Percentiles rank a stretch among this genome's conserved stretches.
Conservation (phyloP, 2,113 vertebrate species). For the Porphyrio hochstetteri region DNA sequence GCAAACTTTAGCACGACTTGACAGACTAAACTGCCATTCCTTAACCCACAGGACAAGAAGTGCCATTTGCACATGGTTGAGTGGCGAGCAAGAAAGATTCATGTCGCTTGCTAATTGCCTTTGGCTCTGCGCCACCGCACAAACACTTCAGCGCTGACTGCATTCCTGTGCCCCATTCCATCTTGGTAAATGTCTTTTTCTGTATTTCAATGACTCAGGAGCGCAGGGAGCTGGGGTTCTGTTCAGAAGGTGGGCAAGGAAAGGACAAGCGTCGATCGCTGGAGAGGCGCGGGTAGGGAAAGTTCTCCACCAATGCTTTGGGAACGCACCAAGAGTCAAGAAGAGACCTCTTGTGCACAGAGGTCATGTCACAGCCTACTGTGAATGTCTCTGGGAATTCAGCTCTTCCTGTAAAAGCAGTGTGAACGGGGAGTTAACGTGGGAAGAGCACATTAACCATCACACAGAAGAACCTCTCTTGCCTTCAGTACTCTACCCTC, state of each 20-base stretch:
- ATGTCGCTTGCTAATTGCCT: slow-evolving; percentile 57
- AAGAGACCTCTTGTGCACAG: background rate
- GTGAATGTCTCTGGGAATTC: background rate
- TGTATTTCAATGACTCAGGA: slow-evolving; percentile 11
- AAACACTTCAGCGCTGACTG: background rate
- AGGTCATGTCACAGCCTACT: background rate
- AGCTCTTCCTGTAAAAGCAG: background rate
- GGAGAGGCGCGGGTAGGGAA: background rate
- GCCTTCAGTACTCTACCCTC: background rate
- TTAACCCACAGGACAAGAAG: slow-evolving; percentile 68
- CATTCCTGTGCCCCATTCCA: background rate
- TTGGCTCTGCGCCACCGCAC: slow-evolving; percentile 42
- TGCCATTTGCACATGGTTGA: slow-evolving; percentile 46
- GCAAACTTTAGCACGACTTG: slow-evolving; percentile 48
- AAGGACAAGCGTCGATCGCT: background rate
- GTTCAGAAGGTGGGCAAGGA: background rate
- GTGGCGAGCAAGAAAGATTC: slow-evolving; percentile 51
- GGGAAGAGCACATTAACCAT: background rate
- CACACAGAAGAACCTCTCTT: background rate
- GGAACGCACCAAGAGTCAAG: background rate
- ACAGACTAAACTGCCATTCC: slow-evolving; percentile 62
- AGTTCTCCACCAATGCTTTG: background rate
- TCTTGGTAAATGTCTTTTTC: slow-evolving; percentile 4
- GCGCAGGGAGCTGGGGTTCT: background rate
- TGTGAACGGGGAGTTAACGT: background rate